Evolutionary conservation across 92 coral and sea anemone genomes (phyloP), one percentile per base, ranked within the genome.

Genomic region (Epizoanthus ramosus): DNA sequence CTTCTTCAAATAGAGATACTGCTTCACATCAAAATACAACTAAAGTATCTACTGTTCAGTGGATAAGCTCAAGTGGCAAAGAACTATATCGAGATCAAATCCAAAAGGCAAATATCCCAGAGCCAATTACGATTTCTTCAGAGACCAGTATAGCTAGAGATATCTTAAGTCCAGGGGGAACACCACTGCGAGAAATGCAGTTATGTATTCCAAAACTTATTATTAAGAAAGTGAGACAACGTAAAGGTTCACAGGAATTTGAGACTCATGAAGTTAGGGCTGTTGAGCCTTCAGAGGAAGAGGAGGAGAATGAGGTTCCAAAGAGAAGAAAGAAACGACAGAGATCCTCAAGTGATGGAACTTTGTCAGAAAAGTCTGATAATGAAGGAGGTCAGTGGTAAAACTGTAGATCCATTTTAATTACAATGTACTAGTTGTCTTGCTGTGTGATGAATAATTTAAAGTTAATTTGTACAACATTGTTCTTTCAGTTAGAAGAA

Each of bases 191-290:
- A 65, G 94, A 92, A 68, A 71, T 93, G 63, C 98, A 89, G 50
- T 64, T 93, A 60, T 91, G 92, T 79, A 92, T 97, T 79, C 99
- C 99, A 47, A 97, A 97, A 79, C 84, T 97, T 43, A 95, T 97
- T 57, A 90, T 97, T 58, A 90, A 95, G 47, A 97, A 91, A 69
- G 88, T 92, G 12, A 95, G 88, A 57, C 95, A 90, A 63, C 86
- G 94, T 0, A 89, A 94, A 64, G 98, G 98, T 6, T 88, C 97
- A 15, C 81, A 79, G 71, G 99, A 97, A 23, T 91, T 89, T 28
- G 98, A 92, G 64, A 94, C 98, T 2, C 98, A 94, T 73, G 91
- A 92, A 70, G 99, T 97, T 8, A 88, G 95, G 70, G 94, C 93
- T 80, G 90, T 93, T 16, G 83, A 86, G 70, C 94, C 94, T 41